phyloP scores from a whole-genome alignment of 2,888 invertebrate genomes.

The Leptodirus hochenwartii region DNA sequence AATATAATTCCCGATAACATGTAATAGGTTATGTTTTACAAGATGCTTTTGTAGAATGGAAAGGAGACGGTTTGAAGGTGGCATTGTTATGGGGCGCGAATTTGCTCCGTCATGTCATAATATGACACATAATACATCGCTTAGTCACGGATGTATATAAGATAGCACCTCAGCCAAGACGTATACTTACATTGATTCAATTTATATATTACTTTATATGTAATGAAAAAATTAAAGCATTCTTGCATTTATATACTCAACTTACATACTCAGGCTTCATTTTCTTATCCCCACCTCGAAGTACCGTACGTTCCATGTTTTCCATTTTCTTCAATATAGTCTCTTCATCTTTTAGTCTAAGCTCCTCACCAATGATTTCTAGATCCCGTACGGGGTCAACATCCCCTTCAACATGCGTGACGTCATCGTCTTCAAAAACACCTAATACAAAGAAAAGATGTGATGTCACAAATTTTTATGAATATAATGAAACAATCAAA shows the following conservation, averaged over 20 bases:
- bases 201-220: not conserved
- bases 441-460: constrained; percentile 32
- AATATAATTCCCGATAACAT: no score
- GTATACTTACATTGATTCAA: no score
- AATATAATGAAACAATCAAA: not conserved
- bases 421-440: constrained; percentile 94
- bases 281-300: constrained; percentile 82
- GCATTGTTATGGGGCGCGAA: no score
- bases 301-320: constrained; percentile 66
- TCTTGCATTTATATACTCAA: constrained; percentile 16
- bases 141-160: no score
- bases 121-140: no score
- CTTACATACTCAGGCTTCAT: constrained; percentile 88
- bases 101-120: no score
- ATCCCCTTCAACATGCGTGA: constrained; percentile 96
- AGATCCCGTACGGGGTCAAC: constrained; percentile 94
- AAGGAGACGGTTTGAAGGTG: no score
- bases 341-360: constrained; percentile 88
- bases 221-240: not conserved
- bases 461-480: constrained; percentile 1
- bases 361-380: constrained; percentile 90
- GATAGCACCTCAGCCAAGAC: no score
- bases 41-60: no score
- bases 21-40: no score
- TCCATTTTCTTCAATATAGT: constrained; percentile 66